Base-by-base conservation (phyloP, 2,113 vertebrate genomes). In the Gracilinanus agilis region DNA sequence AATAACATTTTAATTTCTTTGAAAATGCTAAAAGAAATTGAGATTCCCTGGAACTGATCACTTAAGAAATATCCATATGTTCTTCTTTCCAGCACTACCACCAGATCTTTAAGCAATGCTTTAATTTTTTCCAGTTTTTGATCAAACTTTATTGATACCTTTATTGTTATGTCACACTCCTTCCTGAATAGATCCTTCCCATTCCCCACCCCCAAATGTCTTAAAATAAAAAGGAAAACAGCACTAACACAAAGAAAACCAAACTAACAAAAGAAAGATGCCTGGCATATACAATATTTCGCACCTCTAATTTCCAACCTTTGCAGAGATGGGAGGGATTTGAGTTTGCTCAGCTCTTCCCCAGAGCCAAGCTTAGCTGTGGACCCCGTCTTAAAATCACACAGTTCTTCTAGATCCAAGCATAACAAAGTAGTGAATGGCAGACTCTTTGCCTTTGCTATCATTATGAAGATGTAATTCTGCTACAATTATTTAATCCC, bases 401-500 rank as follows among this genome's bases (percentile, higher is more conserved):
- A 27, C 12, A 92, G 53, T 58, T 54, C 44, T 90, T 75, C 56
- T 93, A 95, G 95, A 94, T 24, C 61, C 90, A 88, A 13, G 54
- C 53, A 53, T 44, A 91, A 93, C 16, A 55, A 93, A 95, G 13
- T 67, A 90, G 91, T 2, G 90, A 95, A 34, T 58, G 24, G 91
- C 44, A 23, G n/a, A 0, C 0, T 96, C 92, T 94, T 24, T 55
- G 27, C 29, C 89, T 93, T 93, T 97, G 29, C 94, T 96, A 53
- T 96, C 93, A 91, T 90, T 91, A 96, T 97, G 96, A 95, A 95
- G 93, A 95, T 96, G 53, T 96, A 96, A 96, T 95, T 49, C 93
- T 96, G 95, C 96, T 93, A 96, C 49, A 96, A 90, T 97, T 96
- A 95, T 97, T 97, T 96, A 97, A 97, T 93, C 93, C 97, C 95